Conservation (phyloP, 2,888 invertebrate species). For the Nemurella pictetii region DNA sequence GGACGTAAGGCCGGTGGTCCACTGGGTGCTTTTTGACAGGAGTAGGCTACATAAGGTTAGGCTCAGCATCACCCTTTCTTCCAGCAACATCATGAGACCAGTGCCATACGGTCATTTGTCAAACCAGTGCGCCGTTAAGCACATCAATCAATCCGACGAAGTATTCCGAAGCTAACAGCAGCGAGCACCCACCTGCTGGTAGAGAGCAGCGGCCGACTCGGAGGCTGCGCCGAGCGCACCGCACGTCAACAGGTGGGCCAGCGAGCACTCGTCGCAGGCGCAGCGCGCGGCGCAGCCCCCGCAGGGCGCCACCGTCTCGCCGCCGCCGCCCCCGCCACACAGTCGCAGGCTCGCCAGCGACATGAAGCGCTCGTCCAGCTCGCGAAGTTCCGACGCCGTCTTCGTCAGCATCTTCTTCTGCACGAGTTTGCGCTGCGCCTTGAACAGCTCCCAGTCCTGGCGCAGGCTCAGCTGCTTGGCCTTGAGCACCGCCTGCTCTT, state of each 20-base stretch:
- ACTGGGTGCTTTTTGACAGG: too few relatives aligned
- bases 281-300: conserved; percentile 42
- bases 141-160: too few relatives aligned
- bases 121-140: too few relatives aligned
- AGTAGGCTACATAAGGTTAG: too few relatives aligned
- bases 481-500: conserved; percentile 54
- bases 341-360: conserved; percentile 38
- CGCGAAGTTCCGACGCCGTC: conserved; percentile 44
- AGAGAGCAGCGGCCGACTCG: not conserved
- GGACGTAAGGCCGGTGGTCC: too few relatives aligned
- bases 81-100: too few relatives aligned
- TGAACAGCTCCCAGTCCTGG: conserved; percentile 57
- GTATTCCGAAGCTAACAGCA: too few relatives aligned
- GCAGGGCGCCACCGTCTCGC: conserved; percentile 35
- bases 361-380: conserved; percentile 44
- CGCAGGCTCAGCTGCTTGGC: conserved; percentile 54
- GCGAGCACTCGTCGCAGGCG: conserved; percentile 45
- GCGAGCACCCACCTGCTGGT: not conserved
- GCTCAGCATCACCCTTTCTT: too few relatives aligned
- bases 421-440: conserved; percentile 46
- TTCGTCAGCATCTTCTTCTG: conserved; percentile 44
- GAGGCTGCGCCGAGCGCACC: conserved; percentile 34
- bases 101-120: too few relatives aligned
- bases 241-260: conserved; percentile 44
- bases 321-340: conserved; percentile 1